A percentile compares a stretch with the other conserved stretches of the same genome.
Evolutionary conservation across 2,888 invertebrate genomes (phyloP).

Genomic region (Pheosia tremula): DNA sequence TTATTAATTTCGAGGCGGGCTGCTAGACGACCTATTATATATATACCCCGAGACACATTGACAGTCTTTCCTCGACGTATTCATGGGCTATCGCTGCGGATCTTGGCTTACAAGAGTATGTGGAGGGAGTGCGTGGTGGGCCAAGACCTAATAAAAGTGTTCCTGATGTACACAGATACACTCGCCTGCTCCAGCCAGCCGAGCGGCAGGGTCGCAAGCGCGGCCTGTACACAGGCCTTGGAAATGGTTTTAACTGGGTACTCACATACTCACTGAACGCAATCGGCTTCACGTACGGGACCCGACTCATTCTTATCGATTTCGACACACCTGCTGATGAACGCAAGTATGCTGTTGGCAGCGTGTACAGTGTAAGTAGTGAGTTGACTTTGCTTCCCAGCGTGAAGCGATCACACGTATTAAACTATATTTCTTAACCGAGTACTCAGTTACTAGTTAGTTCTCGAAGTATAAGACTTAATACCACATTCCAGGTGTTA

Average conservation of each 20-base stretch:
- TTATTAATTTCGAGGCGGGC: not conserved
- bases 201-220: constrained; percentile 86
- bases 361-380: constrained; percentile 87
- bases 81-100: no score
- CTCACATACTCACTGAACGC: constrained; percentile 90
- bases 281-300: constrained; percentile 91
- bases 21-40: no score
- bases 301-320: constrained; percentile 87
- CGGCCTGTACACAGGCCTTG: constrained; percentile 88
- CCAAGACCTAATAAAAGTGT: not conserved
- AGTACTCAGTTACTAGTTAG: no score
- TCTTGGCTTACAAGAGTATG: no score
- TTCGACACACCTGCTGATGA: constrained; percentile 82
- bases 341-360: constrained; percentile 87
- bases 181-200: constrained; percentile 84
- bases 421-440: no score
- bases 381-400: no score
- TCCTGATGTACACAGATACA: constrained; percentile 67
- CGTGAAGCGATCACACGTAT: no score
- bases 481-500: constrained; percentile 79
- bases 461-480: no score
- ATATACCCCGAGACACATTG: no score
- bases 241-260: constrained; percentile 90
- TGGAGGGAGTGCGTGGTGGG: no score
- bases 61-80: no score